A percentile compares a stretch with the other conserved stretches of the same genome.
These are phyloP conservation scores for Anastrepha ludens DNA, from an alignment of 1,140 invertebrate species.

Conservation along the genomic window DNA sequence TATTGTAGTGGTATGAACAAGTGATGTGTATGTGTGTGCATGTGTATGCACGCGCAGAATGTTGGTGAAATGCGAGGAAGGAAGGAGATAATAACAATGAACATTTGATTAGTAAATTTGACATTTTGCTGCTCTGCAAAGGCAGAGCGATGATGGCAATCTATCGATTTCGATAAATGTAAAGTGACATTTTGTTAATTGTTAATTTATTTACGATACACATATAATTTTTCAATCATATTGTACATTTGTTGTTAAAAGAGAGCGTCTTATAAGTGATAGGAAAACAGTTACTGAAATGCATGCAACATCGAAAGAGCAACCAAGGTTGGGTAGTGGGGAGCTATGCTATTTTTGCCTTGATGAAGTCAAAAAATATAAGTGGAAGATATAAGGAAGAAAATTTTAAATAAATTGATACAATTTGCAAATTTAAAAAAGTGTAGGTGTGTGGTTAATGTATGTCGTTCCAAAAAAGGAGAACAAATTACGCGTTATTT, in stretches of 20 bases:
- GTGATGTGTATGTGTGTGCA: not conserved
- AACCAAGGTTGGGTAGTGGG: not conserved
- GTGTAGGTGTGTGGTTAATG: not conserved
- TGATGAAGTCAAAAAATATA: no score
- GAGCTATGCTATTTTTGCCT: not conserved
- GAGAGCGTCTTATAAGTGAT: not conserved
- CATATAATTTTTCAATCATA: not conserved
- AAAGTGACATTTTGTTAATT: slow-evolving; percentile 48
- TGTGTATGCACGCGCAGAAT: not conserved
- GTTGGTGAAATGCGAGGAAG: slow-evolving; percentile 5
- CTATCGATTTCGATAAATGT: not conserved
- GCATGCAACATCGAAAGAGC: slow-evolving; percentile 22
- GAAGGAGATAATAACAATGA: slow-evolving; percentile 31
- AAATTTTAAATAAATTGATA: not conserved
- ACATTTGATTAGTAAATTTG: slow-evolving; percentile 46
- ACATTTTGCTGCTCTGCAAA: not conserved
- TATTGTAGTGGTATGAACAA: not conserved
- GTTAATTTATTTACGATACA: not conserved
- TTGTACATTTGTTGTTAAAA: not conserved
- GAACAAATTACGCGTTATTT: no score
- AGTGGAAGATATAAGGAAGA: not conserved
- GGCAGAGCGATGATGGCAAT: not conserved
- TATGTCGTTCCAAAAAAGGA: not conserved
- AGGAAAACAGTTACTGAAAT: not conserved
- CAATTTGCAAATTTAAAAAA: not conserved